These are phyloP conservation scores for Mechanitis messenoides DNA, from an alignment of 2,888 invertebrate genomes.

Conservation along the genomic window DNA sequence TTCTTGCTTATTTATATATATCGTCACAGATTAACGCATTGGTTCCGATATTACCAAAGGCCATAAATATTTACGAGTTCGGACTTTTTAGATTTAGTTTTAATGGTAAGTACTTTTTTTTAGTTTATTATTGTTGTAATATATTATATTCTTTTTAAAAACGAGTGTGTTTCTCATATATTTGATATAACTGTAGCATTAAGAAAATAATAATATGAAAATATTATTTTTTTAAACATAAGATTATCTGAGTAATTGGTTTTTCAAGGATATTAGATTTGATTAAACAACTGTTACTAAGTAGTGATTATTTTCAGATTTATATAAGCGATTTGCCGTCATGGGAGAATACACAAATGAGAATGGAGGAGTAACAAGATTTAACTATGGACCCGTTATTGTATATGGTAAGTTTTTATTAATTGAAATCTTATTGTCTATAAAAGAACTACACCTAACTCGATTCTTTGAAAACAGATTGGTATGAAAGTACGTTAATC, in stretches of 20 bases:
- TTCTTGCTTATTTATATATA: neutral
- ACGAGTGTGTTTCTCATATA: no score
- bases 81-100: neutral
- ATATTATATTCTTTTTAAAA: no score
- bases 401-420: slow-evolving; percentile 16
- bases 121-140: neutral
- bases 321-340: slow-evolving; percentile 11
- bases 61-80: neutral
- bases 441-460: no score
- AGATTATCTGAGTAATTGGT: neutral
- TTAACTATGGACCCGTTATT: slow-evolving; percentile 6
- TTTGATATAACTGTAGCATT: no score
- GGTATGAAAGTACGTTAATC: no score
- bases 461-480: no score
- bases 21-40: neutral
- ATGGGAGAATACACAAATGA: slow-evolving; percentile 12
- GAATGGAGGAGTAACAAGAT: slow-evolving; percentile 15
- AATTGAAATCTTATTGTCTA: no score
- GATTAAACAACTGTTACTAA: neutral
- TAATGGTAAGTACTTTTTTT: neutral
- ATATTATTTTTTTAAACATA: no score
- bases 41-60: neutral
- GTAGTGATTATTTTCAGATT: slow-evolving; percentile 10
- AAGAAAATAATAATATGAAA: no score
- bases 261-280: neutral